Percentiles rank a stretch among this genome's conserved stretches.
Conservation (phyloP, 2,113 vertebrate genomes). For the Ailuropoda melanoleuca region DNA sequence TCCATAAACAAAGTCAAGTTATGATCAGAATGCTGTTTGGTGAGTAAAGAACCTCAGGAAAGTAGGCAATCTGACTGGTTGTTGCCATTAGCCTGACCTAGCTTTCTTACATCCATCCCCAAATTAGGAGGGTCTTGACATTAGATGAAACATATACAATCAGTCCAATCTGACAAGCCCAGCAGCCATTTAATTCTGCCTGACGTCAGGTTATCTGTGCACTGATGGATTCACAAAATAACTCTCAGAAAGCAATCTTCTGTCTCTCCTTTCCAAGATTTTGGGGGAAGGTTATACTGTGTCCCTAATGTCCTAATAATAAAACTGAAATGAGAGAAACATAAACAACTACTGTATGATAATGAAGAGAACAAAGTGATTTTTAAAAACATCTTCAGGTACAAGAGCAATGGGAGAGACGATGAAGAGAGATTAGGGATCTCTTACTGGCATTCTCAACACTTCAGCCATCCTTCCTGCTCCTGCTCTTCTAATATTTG, state of each 20-base stretch:
- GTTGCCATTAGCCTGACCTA: neutral
- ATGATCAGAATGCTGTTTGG: neutral
- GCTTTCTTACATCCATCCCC: neutral
- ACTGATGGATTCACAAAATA: neutral
- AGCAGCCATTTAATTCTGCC: neutral
- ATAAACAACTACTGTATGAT: neutral
- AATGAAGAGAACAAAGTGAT: neutral
- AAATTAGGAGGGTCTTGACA: neutral
- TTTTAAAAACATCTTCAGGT: neutral
- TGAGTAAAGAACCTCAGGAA: neutral
- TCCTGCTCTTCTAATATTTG: neutral
- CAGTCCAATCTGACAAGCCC: neutral
- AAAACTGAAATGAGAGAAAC: neutral
- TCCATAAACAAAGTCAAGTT: neutral
- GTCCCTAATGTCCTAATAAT: neutral
- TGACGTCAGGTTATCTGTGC: neutral
- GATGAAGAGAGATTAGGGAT: neutral
- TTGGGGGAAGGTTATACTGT: neutral
- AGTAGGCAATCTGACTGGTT: neutral
- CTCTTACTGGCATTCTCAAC: neutral
- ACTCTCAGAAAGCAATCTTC: neutral
- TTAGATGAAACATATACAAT: neutral
- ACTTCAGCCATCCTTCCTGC: neutral
- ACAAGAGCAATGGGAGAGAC: neutral
- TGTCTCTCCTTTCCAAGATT: neutral